Evolutionary conservation across 2,888 invertebrate species (phyloP).

Genomic region (Phymatocera aterrima): DNA sequence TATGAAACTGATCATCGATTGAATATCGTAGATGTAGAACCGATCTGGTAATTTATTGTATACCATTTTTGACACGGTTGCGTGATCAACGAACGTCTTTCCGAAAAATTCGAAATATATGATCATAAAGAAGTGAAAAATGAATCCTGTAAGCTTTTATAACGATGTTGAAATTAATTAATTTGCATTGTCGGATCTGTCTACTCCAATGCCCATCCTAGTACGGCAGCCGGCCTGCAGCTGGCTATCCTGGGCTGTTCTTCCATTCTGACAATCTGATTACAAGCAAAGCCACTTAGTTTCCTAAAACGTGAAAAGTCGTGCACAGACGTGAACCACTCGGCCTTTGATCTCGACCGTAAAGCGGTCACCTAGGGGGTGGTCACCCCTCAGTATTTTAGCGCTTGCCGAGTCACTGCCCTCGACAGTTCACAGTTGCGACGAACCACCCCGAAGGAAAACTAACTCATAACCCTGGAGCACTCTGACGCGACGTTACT

Average conservation of each 20-base stretch:
- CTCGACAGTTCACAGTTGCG: slow-evolving; percentile 21
- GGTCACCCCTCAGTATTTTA: slow-evolving; percentile 25
- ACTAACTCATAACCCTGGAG: background rate
- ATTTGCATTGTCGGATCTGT: background rate
- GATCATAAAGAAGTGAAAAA: background rate
- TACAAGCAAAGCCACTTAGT: slow-evolving; percentile 41
- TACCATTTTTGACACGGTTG: too few relatives aligned
- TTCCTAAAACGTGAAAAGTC: slow-evolving; percentile 37
- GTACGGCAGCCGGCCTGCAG: background rate
- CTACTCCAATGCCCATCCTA: background rate
- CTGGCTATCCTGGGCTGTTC: background rate
- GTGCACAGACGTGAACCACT: slow-evolving; percentile 19
- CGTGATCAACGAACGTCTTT: too few relatives aligned
- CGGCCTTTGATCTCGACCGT: slow-evolving; percentile 32
- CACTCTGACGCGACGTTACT: background rate
- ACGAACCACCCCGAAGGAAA: slow-evolving; percentile 13
- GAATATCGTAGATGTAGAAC: background rate
- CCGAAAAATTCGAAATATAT: background rate
- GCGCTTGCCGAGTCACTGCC: slow-evolving; percentile 32
- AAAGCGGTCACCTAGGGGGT: slow-evolving; percentile 21
- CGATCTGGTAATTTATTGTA: too few relatives aligned
- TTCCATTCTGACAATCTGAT: slow-evolving; percentile 30
- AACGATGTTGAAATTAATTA: background rate
- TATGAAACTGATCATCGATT: background rate
- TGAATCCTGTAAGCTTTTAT: too few relatives aligned